Base-by-base conservation (phyloP, 2,113 vertebrate genomes). In the Chaetodon trifascialis region DNA sequence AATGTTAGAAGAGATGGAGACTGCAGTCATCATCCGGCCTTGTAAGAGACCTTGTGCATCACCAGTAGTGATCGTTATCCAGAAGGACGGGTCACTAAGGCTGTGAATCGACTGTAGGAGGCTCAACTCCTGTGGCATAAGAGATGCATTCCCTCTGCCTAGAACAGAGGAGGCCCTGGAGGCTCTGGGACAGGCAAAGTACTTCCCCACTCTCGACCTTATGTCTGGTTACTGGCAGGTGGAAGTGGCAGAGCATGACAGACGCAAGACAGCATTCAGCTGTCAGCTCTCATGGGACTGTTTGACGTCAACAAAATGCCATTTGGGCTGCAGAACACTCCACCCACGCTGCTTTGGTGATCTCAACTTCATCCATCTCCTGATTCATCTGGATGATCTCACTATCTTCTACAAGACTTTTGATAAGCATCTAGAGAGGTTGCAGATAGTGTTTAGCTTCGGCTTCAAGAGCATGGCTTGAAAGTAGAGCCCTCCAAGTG, bases 401-500 rank as follows among this genome's bases (percentile, higher is more conserved):
- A 56, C 65, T 2, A 65, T 42, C 0, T 84, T 84, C 19, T 49
- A 76, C 2, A 69, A 68, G 6, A 73, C 76, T 30, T 30, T 30
- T 30, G 30, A 30, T 30, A 3, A 30, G 30, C 30, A 30, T 30
- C 7, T 84, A 30, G 64, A 69, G 9, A 40, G 65, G 11, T 4
- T 79, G 38, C 82, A 74, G 70, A 21, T 69, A 25, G 63, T 74
- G 23, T 84, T 74, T 7, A 38, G 79, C 19, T 30, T 30, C 11
- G 40, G 1, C 82, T 79, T 1, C 0, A 6, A 3, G 12, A 85
- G 16, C 76, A 65, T 21, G 55, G 73, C 11, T 2, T 85, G 54
- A 85, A 85, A 12, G 11, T 85, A 2, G 76, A 80, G 1, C 71
- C 36, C 2, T 34, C 71, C 7, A 85, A 85, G 3, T 79, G 76